A percentile compares a stretch with the other conserved stretches of the same genome.
phyloP scores from a whole-genome alignment of 2,797 vertebrate genomes.

The Dendrocincla tyrannina region DNA sequence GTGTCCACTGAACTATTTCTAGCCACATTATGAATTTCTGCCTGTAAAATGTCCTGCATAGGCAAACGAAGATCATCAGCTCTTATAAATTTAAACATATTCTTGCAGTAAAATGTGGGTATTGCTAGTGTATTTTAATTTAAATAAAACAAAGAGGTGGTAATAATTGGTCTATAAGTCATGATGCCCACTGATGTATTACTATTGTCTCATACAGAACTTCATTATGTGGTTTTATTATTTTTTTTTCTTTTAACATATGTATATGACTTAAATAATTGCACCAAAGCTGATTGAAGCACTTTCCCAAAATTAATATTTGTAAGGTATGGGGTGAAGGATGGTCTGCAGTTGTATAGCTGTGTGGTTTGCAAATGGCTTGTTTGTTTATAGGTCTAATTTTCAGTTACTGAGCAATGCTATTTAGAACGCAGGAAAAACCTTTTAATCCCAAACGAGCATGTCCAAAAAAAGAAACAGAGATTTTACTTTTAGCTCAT shows the following conservation, averaged over 20 bases:
- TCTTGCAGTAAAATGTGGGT: neutral
- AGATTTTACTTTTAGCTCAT: constrained; percentile 92
- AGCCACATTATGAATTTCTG: neutral
- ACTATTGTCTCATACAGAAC: neutral
- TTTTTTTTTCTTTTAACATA: neutral
- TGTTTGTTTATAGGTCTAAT: constrained; percentile 65
- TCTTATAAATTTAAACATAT: neutral
- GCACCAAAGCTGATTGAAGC: neutral
- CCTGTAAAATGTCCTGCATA: neutral
- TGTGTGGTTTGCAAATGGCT: neutral
- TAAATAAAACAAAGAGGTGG: neutral
- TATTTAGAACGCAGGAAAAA: constrained; percentile 45
- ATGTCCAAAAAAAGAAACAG: constrained; percentile 72
- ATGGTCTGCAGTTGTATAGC: neutral
- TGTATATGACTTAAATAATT: neutral
- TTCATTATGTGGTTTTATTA: neutral
- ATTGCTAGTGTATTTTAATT: neutral
- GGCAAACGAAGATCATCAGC: neutral
- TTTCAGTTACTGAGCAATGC: neutral
- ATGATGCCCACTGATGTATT: neutral
- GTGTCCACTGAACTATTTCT: neutral
- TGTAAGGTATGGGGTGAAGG: neutral
- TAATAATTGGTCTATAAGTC: constrained; percentile 1
- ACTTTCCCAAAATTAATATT: neutral
- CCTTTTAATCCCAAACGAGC: constrained; percentile 32